Base-by-base conservation (phyloP, 2,797 vertebrate species). In the Dallia pectoralis region DNA sequence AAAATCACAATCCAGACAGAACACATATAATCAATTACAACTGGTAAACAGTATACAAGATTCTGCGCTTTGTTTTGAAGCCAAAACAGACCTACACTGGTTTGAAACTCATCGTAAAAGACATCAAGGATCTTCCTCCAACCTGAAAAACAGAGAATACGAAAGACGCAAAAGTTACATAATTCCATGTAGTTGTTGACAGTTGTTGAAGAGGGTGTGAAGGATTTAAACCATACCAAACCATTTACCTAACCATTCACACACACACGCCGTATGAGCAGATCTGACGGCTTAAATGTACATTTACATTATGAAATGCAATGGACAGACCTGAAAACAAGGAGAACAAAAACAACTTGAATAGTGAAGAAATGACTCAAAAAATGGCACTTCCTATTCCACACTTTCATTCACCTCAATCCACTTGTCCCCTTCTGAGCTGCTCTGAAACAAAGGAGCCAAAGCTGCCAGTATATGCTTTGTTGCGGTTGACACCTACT, bases 401-500 rank as follows among this genome's bases (percentile, higher is more conserved):
- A 12, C 40, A 12, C 40, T 44, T n/a, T n/a, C 40, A 44, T 44
- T 12, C 14, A 3, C 40, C 40, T 14, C 14, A 12, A 14, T 44
- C 40, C 40, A 44, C 40, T 44, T 0, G 40, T 44, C 40, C 12
- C 25, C 22, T 14, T 67, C 44, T 48, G 67, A 59, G 47, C 44
- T 30, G 67, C 22, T 32, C 49, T 33, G 11, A 36, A 70, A 70
- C 68, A 70, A 70, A 70, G 68, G 68, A 67, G n/a, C 22, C 19
- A 25, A n/a, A 67, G 65, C 19, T 14, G 33, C 63, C 63, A 66
- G 63, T 32, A 77, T 69, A 88, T 82, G 75, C 80, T 85, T 87
- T 85, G 88, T 85, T 84, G 79, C 77, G 83, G 81, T 19, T 86
- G 89, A 84, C 89, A 89, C 81, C 90, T 91, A 89, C 88, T 87